Base-by-base conservation (phyloP, 2,888 invertebrate species). In the Icerya purchasi region DNA sequence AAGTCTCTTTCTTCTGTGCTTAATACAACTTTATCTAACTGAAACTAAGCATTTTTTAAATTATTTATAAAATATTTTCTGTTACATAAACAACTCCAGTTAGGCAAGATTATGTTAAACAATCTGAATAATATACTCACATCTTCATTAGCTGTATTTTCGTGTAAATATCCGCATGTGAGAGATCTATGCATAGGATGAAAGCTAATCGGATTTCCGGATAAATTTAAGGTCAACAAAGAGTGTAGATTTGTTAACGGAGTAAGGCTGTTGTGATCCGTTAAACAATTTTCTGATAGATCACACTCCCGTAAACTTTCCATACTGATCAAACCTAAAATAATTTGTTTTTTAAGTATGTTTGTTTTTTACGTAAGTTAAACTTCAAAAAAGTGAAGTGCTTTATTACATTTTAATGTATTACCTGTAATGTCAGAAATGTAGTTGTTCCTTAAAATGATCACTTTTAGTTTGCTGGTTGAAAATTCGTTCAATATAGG, bases 401-500 rank as follows among this genome's bases (percentile, higher is more conserved):
- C 51, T 57, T 19, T 62, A 54, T 56, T 53, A 53, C 24, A 52
- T 49, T 50, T n/a, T 2, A 2, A 58, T 25, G 24, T 51, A 24
- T 65, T 66, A 69, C 78, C 80, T 63, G 70, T 69, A 53, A 82
- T 69, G 66, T 78, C 76, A 64, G 81, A 80, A 57, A 83, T 76
- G 63, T 77, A 78, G 70, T 83, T 83, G 68, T 80, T 79, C 64
- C 76, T 78, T 56, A 82, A 68, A 57, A 79, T 74, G 14, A 83
- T 69, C 51, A 76, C 71, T 70, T 77, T 76, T 56, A 81, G 69
- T 36, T 75, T 74, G 58, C 73, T 75, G 61, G 73, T 75, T 18
- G 78, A 73, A 61, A 76, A 75, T 65, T 75, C 74, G 65, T 76
- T 77, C 64, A 83, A 77, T 5, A 66, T 66, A 1, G 83, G 82